phyloP scores from a whole-genome alignment of 2,797 vertebrate species.

The Lagodon rhomboides region DNA sequence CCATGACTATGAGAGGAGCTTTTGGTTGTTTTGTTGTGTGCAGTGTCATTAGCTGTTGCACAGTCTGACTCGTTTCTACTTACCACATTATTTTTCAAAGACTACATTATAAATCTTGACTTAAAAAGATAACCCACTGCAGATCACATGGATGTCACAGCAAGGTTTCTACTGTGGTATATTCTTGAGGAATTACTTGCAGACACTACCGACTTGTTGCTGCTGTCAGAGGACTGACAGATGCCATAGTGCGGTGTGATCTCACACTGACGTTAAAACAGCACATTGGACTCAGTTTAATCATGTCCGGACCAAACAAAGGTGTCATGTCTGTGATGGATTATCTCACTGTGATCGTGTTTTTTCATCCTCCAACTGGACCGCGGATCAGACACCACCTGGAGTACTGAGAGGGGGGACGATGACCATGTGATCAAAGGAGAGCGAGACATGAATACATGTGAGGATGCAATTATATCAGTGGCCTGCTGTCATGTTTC shows the following conservation, averaged over 20 bases:
- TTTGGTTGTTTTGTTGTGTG: too few relatives aligned
- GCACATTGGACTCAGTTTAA: neutral
- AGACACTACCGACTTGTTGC: neutral
- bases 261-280: neutral
- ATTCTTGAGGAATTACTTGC: neutral
- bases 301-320: neutral
- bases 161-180: neutral
- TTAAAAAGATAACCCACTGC: too few relatives aligned
- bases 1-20: too few relatives aligned
- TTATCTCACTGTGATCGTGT: conserved; percentile 1
- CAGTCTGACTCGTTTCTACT: too few relatives aligned
- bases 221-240: neutral
- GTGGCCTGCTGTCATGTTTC: conserved; percentile 38
- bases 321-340: conserved; percentile 24
- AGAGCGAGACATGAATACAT: conserved; percentile 21
- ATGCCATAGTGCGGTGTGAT: neutral
- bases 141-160: neutral
- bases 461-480: conserved; percentile 32
- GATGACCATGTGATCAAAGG: conserved; percentile 14
- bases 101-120: too few relatives aligned
- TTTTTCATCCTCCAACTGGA: conserved; percentile 4
- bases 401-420: neutral
- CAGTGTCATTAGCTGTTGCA: too few relatives aligned
- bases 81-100: too few relatives aligned
- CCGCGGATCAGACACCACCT: conserved; percentile 11